These are phyloP conservation scores for Melanotaenia boesemani DNA, from an alignment of 2,797 vertebrate species.

Conservation along the genomic window DNA sequence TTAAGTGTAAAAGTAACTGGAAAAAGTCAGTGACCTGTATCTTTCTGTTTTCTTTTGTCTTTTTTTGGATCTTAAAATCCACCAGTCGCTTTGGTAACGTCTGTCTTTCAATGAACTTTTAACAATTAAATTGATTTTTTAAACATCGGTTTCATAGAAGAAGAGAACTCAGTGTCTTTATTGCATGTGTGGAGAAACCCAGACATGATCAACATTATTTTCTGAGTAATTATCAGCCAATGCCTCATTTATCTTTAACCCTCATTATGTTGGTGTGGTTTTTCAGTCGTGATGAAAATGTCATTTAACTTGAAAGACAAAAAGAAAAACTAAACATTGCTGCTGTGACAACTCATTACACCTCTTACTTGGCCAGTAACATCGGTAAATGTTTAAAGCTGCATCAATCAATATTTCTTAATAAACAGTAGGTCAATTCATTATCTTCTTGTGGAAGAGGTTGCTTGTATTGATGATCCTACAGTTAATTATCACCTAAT, in stretches of 20 bases:
- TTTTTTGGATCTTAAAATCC: not conserved
- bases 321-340: not conserved
- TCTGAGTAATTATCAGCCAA: not conserved
- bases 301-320: not conserved
- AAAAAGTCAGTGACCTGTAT: not conserved
- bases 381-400: conserved; percentile 5
- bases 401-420: conserved; percentile 20
- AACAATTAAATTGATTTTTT: not conserved
- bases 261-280: not conserved
- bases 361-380: conserved; percentile 6
- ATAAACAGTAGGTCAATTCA: conserved; percentile 2
- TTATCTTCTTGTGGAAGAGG: conserved; percentile 10
- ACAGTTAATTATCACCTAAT: conserved; percentile 7
- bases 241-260: not conserved
- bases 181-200: not conserved
- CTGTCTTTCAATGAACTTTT: not conserved
- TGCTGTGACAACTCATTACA: not conserved
- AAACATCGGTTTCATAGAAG: not conserved
- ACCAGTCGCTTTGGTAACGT: too few species aligned
- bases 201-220: not conserved
- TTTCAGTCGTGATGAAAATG: not conserved
- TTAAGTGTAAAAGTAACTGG: not conserved
- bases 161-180: not conserved
- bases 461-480: conserved; percentile 2
- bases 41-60: not conserved